phyloP scores from a whole-genome alignment of 2,797 vertebrate species.

The Sebastes trivittatus region DNA sequence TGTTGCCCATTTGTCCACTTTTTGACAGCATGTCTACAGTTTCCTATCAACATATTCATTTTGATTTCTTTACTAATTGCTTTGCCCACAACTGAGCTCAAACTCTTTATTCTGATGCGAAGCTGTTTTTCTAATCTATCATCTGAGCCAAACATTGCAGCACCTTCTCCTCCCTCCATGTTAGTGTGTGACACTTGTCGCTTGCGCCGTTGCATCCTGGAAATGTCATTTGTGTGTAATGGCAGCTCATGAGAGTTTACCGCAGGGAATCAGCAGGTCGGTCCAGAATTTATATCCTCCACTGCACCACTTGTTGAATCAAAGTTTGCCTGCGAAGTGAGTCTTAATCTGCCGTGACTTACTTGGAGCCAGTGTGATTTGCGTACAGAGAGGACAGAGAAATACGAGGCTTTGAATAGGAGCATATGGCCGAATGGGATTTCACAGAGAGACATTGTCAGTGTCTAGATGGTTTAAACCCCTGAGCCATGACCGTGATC shows the following conservation, averaged over 20 bases:
- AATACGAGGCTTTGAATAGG: slow-evolving; percentile 31
- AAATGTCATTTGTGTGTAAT: slow-evolving; percentile 46
- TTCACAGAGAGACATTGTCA: slow-evolving; percentile 60
- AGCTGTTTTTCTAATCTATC: slow-evolving; percentile 13
- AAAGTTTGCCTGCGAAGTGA: slow-evolving; percentile 36
- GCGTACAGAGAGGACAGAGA: slow-evolving; percentile 22
- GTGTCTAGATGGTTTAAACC: slow-evolving; percentile 45
- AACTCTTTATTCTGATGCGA: background rate
- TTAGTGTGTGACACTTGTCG: slow-evolving; percentile 50
- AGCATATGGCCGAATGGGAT: slow-evolving; percentile 53
- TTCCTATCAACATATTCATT: background rate
- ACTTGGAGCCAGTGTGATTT: slow-evolving; percentile 26
- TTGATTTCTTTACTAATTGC: background rate
- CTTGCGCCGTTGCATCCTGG: slow-evolving; percentile 37
- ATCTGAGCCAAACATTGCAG: slow-evolving; percentile 8
- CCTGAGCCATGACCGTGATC: slow-evolving; percentile 60
- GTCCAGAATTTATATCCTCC: slow-evolving; percentile 18
- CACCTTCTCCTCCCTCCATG: slow-evolving; percentile 45
- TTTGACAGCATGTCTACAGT: background rate
- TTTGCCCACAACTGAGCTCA: background rate
- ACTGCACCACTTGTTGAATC: slow-evolving; percentile 60
- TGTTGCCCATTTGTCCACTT: background rate
- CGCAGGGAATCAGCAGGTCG: slow-evolving; percentile 23
- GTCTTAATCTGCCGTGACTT: slow-evolving; percentile 21
- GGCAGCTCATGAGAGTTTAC: slow-evolving; percentile 46